These are phyloP conservation scores for Cremastinae sp. DNA, from an alignment of 2,888 invertebrate genomes.

Conservation along the genomic window DNA sequence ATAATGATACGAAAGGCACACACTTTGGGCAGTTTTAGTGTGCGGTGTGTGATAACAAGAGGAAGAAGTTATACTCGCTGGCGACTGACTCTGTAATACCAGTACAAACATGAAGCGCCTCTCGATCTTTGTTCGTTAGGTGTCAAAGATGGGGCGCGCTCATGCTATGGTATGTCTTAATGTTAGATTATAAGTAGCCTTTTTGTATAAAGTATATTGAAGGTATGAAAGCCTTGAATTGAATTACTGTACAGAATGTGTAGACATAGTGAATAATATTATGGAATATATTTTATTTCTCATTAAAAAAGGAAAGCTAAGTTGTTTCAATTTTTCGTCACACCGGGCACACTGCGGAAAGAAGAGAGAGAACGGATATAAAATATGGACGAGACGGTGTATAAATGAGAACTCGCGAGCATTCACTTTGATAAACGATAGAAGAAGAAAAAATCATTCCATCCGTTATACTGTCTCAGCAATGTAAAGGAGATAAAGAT, in stretches of 20 bases:
- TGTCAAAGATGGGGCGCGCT: constrained; percentile 73
- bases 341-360: constrained; percentile 66
- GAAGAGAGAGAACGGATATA: constrained; percentile 31
- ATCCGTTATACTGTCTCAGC: constrained; percentile 67
- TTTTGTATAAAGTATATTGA: constrained; percentile 81
- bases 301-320: constrained; percentile 78
- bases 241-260: constrained; percentile 81
- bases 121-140: constrained; percentile 51
- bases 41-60: constrained; percentile 79
- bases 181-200: constrained; percentile 80
- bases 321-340: constrained; percentile 77
- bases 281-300: constrained; percentile 80
- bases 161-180: constrained; percentile 80
- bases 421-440: constrained; percentile 20
- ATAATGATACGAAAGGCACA: constrained; percentile 75
- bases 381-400: constrained; percentile 9
- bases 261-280: constrained; percentile 80
- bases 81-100: constrained; percentile 81
- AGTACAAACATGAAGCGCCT: constrained; percentile 79
- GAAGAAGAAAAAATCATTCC: constrained; percentile 64
- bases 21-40: constrained; percentile 75
- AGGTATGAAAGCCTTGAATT: constrained; percentile 79
- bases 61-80: constrained; percentile 79
- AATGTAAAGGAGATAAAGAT: constrained; percentile 16
- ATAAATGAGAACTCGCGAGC: constrained; percentile 20